phyloP scores from a whole-genome alignment of 2,797 vertebrate genomes.

The Lacerta agilis region DNA sequence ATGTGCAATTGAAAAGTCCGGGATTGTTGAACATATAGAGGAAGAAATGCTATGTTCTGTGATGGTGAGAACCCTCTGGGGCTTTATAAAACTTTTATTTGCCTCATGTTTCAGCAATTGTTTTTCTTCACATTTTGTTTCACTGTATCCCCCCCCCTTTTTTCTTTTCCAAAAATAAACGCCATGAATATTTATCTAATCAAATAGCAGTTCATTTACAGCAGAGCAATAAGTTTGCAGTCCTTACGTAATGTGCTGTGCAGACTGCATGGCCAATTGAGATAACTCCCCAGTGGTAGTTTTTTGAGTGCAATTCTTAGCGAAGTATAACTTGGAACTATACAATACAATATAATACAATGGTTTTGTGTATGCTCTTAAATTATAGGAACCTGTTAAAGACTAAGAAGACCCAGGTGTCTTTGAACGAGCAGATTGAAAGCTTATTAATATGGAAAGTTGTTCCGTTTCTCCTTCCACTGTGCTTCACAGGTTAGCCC shows the following conservation, averaged over 20 bases:
- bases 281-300: neutral
- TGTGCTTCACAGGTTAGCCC: neutral
- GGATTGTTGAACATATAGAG: slow-evolving; percentile 32
- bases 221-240: slow-evolving; percentile 40
- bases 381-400: neutral
- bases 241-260: slow-evolving; percentile 61
- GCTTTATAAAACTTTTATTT: slow-evolving; percentile 66
- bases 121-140: slow-evolving; percentile 17
- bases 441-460: neutral
- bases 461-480: neutral
- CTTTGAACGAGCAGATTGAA: neutral
- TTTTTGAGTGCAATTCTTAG: neutral
- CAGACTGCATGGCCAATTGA: slow-evolving; percentile 59
- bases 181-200: slow-evolving; percentile 59
- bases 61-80: slow-evolving; percentile 37
- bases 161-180: slow-evolving; percentile 62
- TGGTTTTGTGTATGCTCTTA: neutral
- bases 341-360: no score
- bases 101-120: neutral
- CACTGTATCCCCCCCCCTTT: slow-evolving; percentile 55
- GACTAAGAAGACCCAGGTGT: neutral
- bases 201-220: slow-evolving; percentile 61
- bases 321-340: neutral
- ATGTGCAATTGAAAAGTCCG: slow-evolving; percentile 14
- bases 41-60: slow-evolving; percentile 38